phyloP scores from a whole-genome alignment of 2,113 vertebrate species.

The Manacus vitellinus region DNA sequence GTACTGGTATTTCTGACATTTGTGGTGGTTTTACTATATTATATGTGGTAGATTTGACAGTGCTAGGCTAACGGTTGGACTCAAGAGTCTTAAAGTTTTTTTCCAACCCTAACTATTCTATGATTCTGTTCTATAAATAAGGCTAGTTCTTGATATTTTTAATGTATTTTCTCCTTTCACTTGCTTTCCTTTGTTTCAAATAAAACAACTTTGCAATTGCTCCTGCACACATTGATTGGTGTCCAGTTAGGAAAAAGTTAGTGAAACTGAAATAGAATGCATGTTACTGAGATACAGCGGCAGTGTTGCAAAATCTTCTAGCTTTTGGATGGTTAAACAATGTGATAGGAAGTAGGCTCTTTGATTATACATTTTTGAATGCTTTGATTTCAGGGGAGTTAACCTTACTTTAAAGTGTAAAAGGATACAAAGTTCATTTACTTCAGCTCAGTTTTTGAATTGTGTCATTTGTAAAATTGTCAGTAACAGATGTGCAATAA shows the following conservation, averaged over 20 bases:
- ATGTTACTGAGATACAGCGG: fast-evolving
- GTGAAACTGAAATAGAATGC: neutral
- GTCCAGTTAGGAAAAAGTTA: neutral
- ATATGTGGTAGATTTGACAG: neutral
- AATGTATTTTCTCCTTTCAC: neutral
- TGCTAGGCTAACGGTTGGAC: neutral
- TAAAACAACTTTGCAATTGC: neutral
- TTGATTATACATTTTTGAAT: neutral
- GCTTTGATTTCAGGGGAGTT: neutral
- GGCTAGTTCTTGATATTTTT: neutral
- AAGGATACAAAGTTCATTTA: neutral
- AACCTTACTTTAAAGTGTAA: neutral
- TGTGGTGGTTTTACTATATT: neutral
- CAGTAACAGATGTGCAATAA: neutral
- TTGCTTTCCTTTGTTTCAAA: neutral
- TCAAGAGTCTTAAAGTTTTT: neutral
- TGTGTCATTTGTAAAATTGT: neutral
- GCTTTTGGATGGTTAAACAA: neutral
- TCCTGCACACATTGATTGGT: neutral
- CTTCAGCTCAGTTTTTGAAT: neutral
- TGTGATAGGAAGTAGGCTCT: neutral
- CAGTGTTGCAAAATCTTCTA: neutral
- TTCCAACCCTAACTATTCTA: neutral
- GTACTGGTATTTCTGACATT: neutral
- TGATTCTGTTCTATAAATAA: neutral